Conservation (phyloP, 2,113 vertebrate species). For the Petromus typicus region DNA sequence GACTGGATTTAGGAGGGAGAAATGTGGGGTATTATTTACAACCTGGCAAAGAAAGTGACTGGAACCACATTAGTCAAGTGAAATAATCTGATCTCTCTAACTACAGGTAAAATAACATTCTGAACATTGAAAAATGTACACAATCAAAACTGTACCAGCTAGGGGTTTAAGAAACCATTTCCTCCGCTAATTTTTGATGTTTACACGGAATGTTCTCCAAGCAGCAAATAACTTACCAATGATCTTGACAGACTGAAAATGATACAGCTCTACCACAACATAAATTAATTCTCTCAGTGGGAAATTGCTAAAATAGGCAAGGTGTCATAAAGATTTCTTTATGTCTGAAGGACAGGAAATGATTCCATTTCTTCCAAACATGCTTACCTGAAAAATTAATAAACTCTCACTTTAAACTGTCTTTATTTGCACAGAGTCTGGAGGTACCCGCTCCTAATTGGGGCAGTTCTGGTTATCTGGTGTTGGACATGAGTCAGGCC, state of each 20-base stretch:
- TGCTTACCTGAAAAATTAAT: constrained; percentile 77
- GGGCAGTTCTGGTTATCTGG: constrained; percentile 55
- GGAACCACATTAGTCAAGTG: constrained; percentile 72
- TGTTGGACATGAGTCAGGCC: neutral
- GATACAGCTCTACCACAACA: constrained; percentile 80
- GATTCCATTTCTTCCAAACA: constrained; percentile 78
- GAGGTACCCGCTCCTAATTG: constrained; percentile 46
- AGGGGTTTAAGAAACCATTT: constrained; percentile 72
- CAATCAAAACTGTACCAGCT: constrained; percentile 64
- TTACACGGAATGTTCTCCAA: constrained; percentile 77
- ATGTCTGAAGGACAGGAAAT: constrained; percentile 80
- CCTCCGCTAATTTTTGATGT: constrained; percentile 79
- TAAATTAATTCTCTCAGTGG: constrained; percentile 80
- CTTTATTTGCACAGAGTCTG: constrained; percentile 57
- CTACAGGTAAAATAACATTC: constrained; percentile 84
- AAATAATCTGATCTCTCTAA: constrained; percentile 75
- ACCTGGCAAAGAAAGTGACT: constrained; percentile 69
- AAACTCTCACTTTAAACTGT: constrained; percentile 80
- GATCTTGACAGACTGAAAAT: constrained; percentile 77
- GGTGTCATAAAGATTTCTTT: constrained; percentile 79
- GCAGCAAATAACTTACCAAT: constrained; percentile 73
- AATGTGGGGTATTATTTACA: constrained; percentile 79
- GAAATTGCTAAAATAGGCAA: constrained; percentile 77
- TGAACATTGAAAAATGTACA: constrained; percentile 76
- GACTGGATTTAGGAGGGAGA: constrained; percentile 45